phyloP scores from a whole-genome alignment of 2,797 vertebrate genomes.

The Taenioides sp. region DNA sequence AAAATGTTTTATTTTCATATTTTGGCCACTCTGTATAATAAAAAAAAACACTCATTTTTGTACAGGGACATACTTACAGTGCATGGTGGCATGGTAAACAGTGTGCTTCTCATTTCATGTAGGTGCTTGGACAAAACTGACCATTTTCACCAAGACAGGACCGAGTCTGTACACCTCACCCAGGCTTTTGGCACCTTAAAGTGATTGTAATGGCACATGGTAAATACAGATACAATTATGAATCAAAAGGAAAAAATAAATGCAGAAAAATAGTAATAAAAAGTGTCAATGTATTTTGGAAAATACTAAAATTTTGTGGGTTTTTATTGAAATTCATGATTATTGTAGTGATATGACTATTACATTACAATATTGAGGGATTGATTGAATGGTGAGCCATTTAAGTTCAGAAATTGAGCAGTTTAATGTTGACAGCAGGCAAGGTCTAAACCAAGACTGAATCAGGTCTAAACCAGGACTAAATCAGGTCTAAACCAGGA shows the following conservation, averaged over 20 bases:
- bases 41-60: constrained; percentile 64
- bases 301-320: too few relatives aligned
- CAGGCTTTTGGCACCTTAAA: constrained; percentile 1
- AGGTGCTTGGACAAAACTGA: constrained; percentile 39
- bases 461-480: too few relatives aligned
- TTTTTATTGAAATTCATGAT: too few relatives aligned
- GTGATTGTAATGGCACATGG: constrained; percentile 3
- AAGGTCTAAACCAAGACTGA: too few relatives aligned
- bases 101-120: constrained; percentile 60
- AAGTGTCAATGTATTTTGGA: not conserved
- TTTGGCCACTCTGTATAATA: constrained; percentile 71
- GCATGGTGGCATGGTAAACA: constrained; percentile 59
- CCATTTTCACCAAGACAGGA: not conserved
- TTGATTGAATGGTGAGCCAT: too few relatives aligned
- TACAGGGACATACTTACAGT: constrained; percentile 75
- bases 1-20: constrained; percentile 58
- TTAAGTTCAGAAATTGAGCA: too few relatives aligned
- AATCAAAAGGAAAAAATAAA: not conserved
- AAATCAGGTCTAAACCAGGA: too few relatives aligned
- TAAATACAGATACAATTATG: not conserved
- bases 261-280: not conserved
- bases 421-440: too few relatives aligned
- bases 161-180: constrained; percentile 51
- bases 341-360: too few relatives aligned
- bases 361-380: too few relatives aligned